A percentile compares a stretch with the other conserved stretches of the same genome.
phyloP scores from a whole-genome alignment of 2,888 invertebrate species.

The Drosophila testacea region DNA sequence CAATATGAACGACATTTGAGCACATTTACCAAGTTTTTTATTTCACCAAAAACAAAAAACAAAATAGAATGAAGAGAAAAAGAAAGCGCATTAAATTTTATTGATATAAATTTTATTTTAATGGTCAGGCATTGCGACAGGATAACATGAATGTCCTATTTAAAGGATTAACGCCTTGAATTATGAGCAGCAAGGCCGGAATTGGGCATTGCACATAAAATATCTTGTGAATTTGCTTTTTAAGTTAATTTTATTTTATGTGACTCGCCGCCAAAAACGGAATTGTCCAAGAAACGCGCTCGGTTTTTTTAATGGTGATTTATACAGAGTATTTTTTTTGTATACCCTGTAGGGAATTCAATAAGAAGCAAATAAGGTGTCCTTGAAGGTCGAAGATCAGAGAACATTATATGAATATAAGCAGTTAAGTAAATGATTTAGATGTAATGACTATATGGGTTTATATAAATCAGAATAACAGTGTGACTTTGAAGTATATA shows the following conservation, averaged over 20 bases:
- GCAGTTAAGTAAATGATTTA: no score
- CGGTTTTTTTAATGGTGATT: conserved; percentile 78
- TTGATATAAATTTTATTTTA: conserved; percentile 82
- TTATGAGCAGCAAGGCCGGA: conserved; percentile 69
- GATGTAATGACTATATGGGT: no score
- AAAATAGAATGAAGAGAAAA: conserved; percentile 3
- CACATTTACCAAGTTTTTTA: conserved; percentile 39
- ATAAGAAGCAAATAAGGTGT: not conserved
- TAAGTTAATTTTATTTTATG: conserved; percentile 85
- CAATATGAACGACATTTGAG: conserved; percentile 70
- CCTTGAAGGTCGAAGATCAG: not conserved
- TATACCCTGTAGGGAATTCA: conserved; percentile 37
- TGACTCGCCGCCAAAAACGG: conserved; percentile 36
- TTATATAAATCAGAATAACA: no score
- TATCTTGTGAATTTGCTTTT: conserved; percentile 82
- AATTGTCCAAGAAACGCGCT: conserved; percentile 53
- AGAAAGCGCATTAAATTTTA: conserved; percentile 70
- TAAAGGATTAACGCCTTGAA: conserved; percentile 84
- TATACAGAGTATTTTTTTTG: conserved; percentile 42
- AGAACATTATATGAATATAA: not conserved
- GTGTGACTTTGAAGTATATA: no score
- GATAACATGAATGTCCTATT: conserved; percentile 85
- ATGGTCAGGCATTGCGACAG: conserved; percentile 69
- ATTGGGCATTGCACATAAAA: conserved; percentile 72
- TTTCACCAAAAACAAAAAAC: conserved; percentile 13